Evolutionary conservation across 2,888 invertebrate species (phyloP), one percentile per base, ranked within the genome.

Genomic region (Exephanes ischioxanthus): DNA sequence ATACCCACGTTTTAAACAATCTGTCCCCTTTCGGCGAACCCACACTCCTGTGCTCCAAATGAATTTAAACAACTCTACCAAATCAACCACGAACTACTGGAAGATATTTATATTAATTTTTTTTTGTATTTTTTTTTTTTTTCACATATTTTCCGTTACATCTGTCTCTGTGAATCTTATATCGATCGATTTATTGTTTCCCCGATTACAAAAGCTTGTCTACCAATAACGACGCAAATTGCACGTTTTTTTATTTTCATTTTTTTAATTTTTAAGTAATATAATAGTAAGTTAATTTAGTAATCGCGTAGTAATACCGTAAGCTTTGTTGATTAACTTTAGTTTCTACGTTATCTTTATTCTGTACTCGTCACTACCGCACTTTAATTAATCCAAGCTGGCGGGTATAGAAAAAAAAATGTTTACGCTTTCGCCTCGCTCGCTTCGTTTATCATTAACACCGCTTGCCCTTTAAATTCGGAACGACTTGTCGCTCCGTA

Each of bases 131-230:
- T 0, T 19, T 0, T 19, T 3, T 19, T 19, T 19, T 53, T 53
- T 45, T 45, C 26, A 76, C 51, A 82, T 85, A 81, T 79, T 91
- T 92, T 92, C 92, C 93, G 91, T 93, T 93, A 92, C 93, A 93
- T 94, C 93, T 94, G 93, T 94, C 93, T 94, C 93, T 92, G 91
- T 91, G 90, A 92, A 92, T 90, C 90, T 89, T 63, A 63, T 33
- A 63, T 53, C 16, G 30, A 63, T 63, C 26, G 26, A 26, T 63
- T 88, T 89, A 87, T 83, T 73, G 84, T 83, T 87, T 71, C n/a
- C 66, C 85, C 85, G 66, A 84, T 86, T 72, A 58, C 75, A 83
- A 72, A 48, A 68, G 84, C 81, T 82, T 82, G 9, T 75, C 68
- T 70, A 67, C 85, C 30, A 87, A 85, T 81, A 86, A 82, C 86